Percentiles rank a stretch among this genome's conserved stretches.
Conservation (phyloP, 2,113 vertebrate genomes). For the Pachyramphus minor region DNA sequence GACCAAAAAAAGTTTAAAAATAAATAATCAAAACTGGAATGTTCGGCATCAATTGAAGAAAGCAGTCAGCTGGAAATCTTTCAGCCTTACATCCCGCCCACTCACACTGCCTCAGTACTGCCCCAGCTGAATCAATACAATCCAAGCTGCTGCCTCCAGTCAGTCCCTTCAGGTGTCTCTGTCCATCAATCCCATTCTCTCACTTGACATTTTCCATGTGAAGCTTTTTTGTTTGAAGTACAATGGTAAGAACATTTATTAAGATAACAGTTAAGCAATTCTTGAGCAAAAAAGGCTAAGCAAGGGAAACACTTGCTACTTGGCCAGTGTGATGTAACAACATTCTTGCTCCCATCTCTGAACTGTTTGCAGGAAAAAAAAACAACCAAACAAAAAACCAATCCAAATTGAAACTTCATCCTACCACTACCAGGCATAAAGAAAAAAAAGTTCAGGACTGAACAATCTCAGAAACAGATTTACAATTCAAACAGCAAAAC, state of each 20-base stretch:
- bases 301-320: not conserved
- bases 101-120: not conserved
- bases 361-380: not conserved
- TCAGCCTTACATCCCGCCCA: not conserved
- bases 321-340: not conserved
- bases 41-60: not conserved
- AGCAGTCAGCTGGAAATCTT: slow-evolving; percentile 30
- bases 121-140: not conserved
- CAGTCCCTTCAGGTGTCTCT: not conserved
- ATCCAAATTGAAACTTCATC: not conserved
- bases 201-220: not conserved
- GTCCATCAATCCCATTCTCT: not conserved
- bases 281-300: not conserved
- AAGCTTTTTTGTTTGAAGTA: not conserved
- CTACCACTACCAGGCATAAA: not conserved
- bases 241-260: not conserved
- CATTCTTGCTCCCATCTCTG: not conserved
- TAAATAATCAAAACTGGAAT: not conserved
- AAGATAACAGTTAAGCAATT: not conserved
- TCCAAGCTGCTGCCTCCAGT: not conserved
- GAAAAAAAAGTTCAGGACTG: not conserved
- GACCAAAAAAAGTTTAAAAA: not conserved
- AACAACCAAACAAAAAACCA: too few relatives aligned
- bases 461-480: not conserved
- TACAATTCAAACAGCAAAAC: not conserved